phyloP scores from a whole-genome alignment of 2,888 invertebrate species.

The Drosophila borborema region DNA sequence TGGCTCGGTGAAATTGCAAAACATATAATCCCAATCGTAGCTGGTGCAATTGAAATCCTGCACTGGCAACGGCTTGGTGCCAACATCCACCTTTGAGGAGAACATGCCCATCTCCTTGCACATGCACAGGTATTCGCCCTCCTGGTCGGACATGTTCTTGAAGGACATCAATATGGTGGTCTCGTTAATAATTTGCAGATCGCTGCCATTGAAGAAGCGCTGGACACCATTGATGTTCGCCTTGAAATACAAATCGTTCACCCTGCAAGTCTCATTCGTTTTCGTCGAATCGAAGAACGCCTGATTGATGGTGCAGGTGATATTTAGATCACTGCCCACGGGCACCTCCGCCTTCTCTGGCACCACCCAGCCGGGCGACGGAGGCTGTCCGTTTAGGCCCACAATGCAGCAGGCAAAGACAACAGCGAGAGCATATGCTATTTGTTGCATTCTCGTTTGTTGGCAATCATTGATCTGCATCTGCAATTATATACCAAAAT shows the following conservation, averaged over 20 bases:
- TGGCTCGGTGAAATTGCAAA: slow-evolving; percentile 90
- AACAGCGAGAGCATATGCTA: background rate
- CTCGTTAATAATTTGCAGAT: slow-evolving; percentile 57
- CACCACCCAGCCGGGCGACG: slow-evolving; percentile 68
- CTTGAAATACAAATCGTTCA: slow-evolving; percentile 69
- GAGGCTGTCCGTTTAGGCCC: slow-evolving; percentile 2
- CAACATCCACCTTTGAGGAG: slow-evolving; percentile 78
- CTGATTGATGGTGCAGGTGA: slow-evolving; percentile 80
- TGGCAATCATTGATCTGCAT: slow-evolving; percentile 21
- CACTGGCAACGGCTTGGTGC: slow-evolving; percentile 88
- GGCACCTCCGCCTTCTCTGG: slow-evolving; percentile 70
- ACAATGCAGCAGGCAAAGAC: slow-evolving; percentile 1
- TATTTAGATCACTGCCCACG: slow-evolving; percentile 78
- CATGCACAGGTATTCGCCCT: slow-evolving; percentile 73
- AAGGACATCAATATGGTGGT: slow-evolving; percentile 71
- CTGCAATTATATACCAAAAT: slow-evolving; percentile 14
- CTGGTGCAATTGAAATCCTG: slow-evolving; percentile 90
- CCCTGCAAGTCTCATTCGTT: slow-evolving; percentile 53
- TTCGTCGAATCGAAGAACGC: slow-evolving; percentile 35
- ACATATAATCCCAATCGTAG: slow-evolving; percentile 90
- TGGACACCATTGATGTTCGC: slow-evolving; percentile 30
- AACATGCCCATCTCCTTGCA: slow-evolving; percentile 74
- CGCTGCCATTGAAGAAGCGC: background rate
- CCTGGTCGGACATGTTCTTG: slow-evolving; percentile 69
- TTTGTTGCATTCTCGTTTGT: slow-evolving; percentile 13